phyloP scores from a whole-genome alignment of 2,888 invertebrate genomes.

The Nipponacmea schrenckii region DNA sequence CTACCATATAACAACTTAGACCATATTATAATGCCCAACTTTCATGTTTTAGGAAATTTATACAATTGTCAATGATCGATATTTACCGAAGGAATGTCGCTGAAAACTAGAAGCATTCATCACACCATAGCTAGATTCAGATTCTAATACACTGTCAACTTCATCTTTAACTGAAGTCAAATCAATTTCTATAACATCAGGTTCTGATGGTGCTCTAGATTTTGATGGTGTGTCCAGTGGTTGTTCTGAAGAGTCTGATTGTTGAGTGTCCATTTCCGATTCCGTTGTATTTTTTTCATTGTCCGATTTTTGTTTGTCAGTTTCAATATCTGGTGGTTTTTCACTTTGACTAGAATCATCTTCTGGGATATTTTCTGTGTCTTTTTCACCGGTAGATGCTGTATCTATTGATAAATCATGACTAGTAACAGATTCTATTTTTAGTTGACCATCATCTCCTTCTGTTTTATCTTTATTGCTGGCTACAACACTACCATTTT shows the following conservation, averaged over 20 bases:
- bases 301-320: neutral
- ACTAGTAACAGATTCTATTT: conserved; percentile 6
- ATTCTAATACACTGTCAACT: neutral
- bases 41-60: too few relatives aligned
- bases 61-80: too few relatives aligned
- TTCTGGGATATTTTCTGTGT: neutral
- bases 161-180: neutral
- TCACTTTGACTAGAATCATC: neutral
- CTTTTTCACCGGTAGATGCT: neutral
- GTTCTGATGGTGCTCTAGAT: neutral
- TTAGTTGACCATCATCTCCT: neutral
- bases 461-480: conserved; percentile 3
- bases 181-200: conserved; percentile 4
- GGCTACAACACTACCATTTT: conserved; percentile 7
- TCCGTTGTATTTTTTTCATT: neutral
- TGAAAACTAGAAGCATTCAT: too few relatives aligned
- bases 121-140: neutral
- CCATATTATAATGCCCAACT: too few relatives aligned
- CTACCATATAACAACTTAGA: too few relatives aligned
- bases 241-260: too few relatives aligned
- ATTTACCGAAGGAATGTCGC: too few relatives aligned
- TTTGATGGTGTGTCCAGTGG: neutral
- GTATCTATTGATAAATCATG: conserved; percentile 2
- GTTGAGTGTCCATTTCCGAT: neutral
- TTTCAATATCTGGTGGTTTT: neutral